Percentiles rank a stretch among this genome's conserved stretches.
Evolutionary conservation across 2,888 invertebrate genomes (phyloP).

Genomic region (Eupithecia tripunctaria): DNA sequence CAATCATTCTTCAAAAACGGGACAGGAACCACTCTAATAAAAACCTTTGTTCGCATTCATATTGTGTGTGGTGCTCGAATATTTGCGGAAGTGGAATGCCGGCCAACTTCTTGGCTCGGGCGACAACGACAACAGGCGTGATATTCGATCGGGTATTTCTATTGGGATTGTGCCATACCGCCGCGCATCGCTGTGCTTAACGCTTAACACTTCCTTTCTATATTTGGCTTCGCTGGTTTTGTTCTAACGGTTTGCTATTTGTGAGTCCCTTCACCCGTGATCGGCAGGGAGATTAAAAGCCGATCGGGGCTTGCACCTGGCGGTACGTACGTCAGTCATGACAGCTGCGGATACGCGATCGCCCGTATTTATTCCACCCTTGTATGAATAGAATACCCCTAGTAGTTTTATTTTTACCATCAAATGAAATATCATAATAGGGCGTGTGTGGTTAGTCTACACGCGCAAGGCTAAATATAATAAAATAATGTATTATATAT

Average conservation of each 20-base stretch:
- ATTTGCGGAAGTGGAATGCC: conserved; percentile 62
- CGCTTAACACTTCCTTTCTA: conserved; percentile 33
- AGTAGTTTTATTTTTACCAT: conserved; percentile 35
- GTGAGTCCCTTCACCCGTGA: conserved; percentile 33
- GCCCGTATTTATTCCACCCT: conserved; percentile 46
- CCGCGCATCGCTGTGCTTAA: conserved; percentile 27
- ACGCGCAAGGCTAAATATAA: background rate
- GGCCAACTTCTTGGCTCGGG: conserved; percentile 55
- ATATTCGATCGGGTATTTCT: conserved; percentile 51
- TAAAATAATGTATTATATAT: background rate
- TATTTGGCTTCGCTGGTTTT: conserved; percentile 34
- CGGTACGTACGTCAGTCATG: conserved; percentile 49
- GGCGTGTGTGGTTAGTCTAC: background rate
- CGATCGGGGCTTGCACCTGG: conserved; percentile 55
- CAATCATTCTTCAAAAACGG: conserved; percentile 24
- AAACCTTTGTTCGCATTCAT: conserved; percentile 49
- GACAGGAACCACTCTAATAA: conserved; percentile 34
- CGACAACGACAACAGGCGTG: conserved; percentile 50
- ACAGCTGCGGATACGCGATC: conserved; percentile 62
- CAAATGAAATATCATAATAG: background rate
- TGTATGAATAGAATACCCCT: conserved; percentile 36
- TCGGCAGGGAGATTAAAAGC: conserved; percentile 39
- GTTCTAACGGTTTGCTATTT: conserved; percentile 42
- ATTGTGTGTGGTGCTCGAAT: conserved; percentile 53
- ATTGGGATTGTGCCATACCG: conserved; percentile 41